A percentile compares a stretch with the other conserved stretches of the same genome.
Conservation (phyloP, 2,888 invertebrate species). For the Epinotia brunnichana region DNA sequence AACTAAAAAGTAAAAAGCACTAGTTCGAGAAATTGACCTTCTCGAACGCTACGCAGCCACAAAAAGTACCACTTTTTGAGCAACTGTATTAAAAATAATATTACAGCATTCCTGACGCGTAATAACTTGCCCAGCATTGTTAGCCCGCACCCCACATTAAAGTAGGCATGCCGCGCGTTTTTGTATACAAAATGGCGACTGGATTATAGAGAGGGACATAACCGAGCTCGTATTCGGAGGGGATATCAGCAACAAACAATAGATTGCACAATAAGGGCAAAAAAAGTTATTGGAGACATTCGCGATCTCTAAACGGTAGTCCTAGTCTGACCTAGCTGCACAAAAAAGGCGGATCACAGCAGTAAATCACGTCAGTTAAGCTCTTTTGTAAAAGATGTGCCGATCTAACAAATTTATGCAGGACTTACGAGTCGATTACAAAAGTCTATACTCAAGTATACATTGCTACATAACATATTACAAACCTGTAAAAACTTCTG, state of each 20-base stretch:
- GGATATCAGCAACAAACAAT: background rate
- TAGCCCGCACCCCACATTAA: background rate
- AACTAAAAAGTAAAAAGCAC: no score
- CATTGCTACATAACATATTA: background rate
- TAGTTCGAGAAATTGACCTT: no score
- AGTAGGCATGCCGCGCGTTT: background rate
- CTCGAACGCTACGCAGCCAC: no score
- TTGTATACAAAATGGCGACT: conserved; percentile 1
- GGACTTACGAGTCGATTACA: background rate
- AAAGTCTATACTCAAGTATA: no score
- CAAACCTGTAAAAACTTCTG: conserved; percentile 76
- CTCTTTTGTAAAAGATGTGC: background rate
- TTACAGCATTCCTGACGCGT: background rate
- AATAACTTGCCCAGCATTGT: background rate
- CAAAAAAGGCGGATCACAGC: background rate
- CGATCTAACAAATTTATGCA: background rate
- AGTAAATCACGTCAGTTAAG: background rate
- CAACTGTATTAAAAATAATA: background rate
- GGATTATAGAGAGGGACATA: conserved; percentile 10
- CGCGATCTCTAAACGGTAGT: background rate
- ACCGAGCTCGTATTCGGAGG: background rate
- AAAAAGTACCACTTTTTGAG: no score
- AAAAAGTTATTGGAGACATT: background rate
- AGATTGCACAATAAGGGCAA: background rate
- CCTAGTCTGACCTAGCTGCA: background rate